Base-by-base conservation (phyloP, 1,140 invertebrate genomes). In the Scaptomyza montana region DNA sequence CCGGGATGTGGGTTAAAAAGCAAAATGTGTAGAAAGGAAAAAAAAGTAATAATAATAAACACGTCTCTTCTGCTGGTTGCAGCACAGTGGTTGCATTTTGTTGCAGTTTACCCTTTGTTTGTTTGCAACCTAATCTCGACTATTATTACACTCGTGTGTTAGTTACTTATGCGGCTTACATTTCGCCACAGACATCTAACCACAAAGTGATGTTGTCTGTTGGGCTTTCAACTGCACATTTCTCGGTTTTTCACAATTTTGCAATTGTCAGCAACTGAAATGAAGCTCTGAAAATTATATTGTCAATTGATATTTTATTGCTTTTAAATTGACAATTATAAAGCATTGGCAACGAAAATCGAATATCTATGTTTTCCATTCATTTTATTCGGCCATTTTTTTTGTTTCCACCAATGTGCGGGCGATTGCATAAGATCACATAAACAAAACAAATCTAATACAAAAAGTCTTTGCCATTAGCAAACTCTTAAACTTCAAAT, bases 261-360 rank as follows among this genome's bases (percentile, higher is more conserved):
- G 71, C 80, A 84, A 80, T 85, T 87, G 82, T 45, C 63, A 68
- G 71, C 45, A 30, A 62, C 7, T 19, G n/a, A 33, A 45, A 57
- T 69, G 36, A 53, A 84, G 75, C 63, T 74, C 46, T 47, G 43
- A 69, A 81, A 77, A 78, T 54, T 57, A 76, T 87, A 71, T 64
- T 89, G 78, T 79, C 82, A 86, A 86, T 86, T 89, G 78, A 50
- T 50, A 67, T 89, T 86, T 86, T 86, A 89, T 86, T 61, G 82
- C 82, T 86, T 89, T 86, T 86, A 78, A 86, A 86, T 86, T 86
- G 84, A 64, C 53, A 33, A 39, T 59, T 12, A 12, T 51, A 13
- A 8, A 46, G 57, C 53, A 72, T 33, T 43, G 51, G 5, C 21
- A 8, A 57, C 33, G 2, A 8, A 45, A 70, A 66, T 68, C 50